Conservation (phyloP, 2,888 invertebrate genomes). For the Globia sparganii region DNA sequence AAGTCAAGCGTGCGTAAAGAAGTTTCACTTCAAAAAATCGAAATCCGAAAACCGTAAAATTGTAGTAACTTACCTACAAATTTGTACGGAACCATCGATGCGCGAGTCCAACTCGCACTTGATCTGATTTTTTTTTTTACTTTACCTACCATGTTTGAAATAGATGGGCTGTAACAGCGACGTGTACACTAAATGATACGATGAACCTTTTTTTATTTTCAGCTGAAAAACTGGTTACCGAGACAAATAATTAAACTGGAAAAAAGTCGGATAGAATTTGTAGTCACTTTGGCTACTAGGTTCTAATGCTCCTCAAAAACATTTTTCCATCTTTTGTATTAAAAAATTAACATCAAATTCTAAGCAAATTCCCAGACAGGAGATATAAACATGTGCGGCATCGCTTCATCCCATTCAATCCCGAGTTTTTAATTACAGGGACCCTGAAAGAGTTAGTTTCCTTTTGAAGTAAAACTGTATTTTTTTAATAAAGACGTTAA, state of each 20-base stretch:
- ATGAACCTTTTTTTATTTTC: not conserved
- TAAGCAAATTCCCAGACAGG: not conserved
- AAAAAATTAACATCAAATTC: not conserved
- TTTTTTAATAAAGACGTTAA: conserved; percentile 11
- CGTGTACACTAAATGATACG: not conserved
- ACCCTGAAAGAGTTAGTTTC: conserved; percentile 15
- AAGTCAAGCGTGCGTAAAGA: no score
- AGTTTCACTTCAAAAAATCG: no score
- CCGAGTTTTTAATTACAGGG: conserved; percentile 73
- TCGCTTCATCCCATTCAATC: not conserved
- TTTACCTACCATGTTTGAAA: no score
- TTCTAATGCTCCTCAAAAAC: not conserved
- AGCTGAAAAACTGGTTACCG: not conserved
- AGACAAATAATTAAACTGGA: not conserved
- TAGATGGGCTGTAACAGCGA: no score
- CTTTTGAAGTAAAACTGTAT: conserved; percentile 20
- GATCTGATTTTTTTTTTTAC: no score
- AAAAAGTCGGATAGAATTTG: not conserved
- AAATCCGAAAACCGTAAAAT: no score
- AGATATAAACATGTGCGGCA: not conserved
- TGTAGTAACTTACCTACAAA: no score
- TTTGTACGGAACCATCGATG: no score
- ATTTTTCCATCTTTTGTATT: not conserved
- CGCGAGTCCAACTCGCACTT: no score
- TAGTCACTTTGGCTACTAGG: not conserved